Percentiles rank a stretch among this genome's conserved stretches.
Evolutionary conservation across 2,888 invertebrate species (phyloP).

Genomic region (Masnerella sp.): DNA sequence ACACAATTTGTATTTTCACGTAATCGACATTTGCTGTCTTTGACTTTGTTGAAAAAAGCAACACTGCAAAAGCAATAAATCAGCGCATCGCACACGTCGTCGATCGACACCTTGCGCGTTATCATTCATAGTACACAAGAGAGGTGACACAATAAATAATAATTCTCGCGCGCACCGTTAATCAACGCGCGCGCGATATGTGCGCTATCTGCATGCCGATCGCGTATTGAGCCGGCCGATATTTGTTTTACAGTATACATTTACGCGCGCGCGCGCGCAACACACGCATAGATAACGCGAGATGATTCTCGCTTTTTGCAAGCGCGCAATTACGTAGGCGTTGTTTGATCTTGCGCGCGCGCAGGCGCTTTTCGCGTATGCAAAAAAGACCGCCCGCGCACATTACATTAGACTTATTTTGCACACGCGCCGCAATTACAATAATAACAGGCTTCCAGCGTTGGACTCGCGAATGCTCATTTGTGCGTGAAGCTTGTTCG

Average conservation of each 20-base stretch:
- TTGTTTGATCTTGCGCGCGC: conserved; percentile 30
- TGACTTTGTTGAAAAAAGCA: conserved; percentile 35
- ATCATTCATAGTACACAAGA: conserved; percentile 59
- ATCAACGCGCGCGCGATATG: conserved; percentile 59
- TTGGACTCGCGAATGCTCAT: conserved; percentile 65
- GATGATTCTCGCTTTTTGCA: conserved; percentile 49
- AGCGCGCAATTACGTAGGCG: conserved; percentile 53
- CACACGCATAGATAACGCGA: conserved; percentile 22
- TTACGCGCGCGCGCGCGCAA: conserved; percentile 12
- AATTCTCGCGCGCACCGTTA: conserved; percentile 61
- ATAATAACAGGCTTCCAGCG: conserved; percentile 74
- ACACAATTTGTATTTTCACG: too few relatives aligned
- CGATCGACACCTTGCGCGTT: conserved; percentile 66
- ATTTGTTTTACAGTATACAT: conserved; percentile 57
- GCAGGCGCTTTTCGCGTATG: conserved; percentile 34
- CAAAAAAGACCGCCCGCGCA: conserved; percentile 67
- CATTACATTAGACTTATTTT: conserved; percentile 76
- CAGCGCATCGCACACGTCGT: conserved; percentile 55
- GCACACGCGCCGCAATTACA: conserved; percentile 76
- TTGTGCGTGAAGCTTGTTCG: conserved; percentile 67
- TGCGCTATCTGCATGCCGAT: conserved; percentile 60
- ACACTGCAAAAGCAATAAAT: conserved; percentile 51
- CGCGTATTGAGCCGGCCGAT: conserved; percentile 56
- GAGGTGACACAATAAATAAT: conserved; percentile 61
- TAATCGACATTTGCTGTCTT: too few relatives aligned